A percentile compares a stretch with the other conserved stretches of the same genome.
Evolutionary conservation across 2,113 vertebrate species (phyloP).

Genomic region (Zosterops hypoxanthus): DNA sequence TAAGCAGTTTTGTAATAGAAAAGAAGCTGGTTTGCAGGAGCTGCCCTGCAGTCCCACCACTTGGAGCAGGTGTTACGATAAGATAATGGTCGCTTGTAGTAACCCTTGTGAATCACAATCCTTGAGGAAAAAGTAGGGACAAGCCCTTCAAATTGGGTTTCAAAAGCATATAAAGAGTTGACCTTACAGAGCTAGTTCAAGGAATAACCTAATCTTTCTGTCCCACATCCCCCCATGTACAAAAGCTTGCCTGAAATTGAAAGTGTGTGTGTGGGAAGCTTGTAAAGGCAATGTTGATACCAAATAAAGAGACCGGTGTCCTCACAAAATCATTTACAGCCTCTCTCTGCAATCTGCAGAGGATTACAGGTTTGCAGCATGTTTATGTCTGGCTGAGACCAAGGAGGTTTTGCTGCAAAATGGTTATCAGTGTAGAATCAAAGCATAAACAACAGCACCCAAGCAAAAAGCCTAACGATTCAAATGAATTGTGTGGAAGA

Average conservation of each 20-base stretch:
- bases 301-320: constrained; percentile 20
- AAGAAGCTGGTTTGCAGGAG: not conserved
- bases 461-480: constrained; percentile 35
- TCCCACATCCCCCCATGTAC: constrained; percentile 59
- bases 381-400: constrained; percentile 43
- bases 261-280: not conserved
- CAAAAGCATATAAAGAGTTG: constrained; percentile 62
- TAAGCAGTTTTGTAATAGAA: not conserved
- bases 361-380: constrained; percentile 60
- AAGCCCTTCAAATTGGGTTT: constrained; percentile 67
- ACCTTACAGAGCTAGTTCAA: constrained; percentile 68
- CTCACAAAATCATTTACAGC: constrained; percentile 62
- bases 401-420: constrained; percentile 27
- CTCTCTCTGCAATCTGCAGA: constrained; percentile 49
- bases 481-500: constrained; percentile 23
- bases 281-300: constrained; percentile 43
- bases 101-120: constrained; percentile 64
- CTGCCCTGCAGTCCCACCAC: constrained; percentile 41
- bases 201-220: constrained; percentile 69
- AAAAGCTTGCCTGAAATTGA: constrained; percentile 65
- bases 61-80: constrained; percentile 57
- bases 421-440: constrained; percentile 19
- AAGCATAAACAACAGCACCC: not conserved
- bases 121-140: constrained; percentile 63
- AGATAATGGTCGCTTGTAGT: constrained; percentile 58